Conservation (phyloP, 2,888 invertebrate species). For the Zonitis immaculata region DNA sequence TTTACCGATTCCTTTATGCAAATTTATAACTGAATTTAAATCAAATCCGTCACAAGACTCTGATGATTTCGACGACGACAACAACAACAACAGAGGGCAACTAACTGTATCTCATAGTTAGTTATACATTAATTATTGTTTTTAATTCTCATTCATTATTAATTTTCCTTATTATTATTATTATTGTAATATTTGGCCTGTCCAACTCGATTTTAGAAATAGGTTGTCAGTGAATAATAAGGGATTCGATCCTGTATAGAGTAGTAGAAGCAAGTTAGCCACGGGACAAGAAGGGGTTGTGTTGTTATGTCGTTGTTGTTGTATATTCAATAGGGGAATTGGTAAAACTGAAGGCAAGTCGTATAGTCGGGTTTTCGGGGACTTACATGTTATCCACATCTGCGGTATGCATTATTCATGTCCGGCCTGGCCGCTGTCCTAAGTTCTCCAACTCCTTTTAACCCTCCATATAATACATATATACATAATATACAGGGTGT, state of each 20-base stretch:
- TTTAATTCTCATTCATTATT: no score
- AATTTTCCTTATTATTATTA: no score
- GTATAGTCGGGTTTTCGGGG: conserved; percentile 18
- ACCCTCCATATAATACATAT: conserved; percentile 12
- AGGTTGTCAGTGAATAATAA: no score
- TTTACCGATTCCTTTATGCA: conserved; percentile 35
- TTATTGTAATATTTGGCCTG: conserved; percentile 19
- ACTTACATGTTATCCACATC: conserved; percentile 51
- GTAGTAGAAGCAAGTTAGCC: conserved; percentile 26
- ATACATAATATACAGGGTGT: no score
- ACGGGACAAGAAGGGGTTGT: conserved; percentile 27
- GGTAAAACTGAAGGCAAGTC: background rate
- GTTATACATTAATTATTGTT: no score
- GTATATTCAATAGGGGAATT: no score
- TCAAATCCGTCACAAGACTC: conserved; percentile 34
- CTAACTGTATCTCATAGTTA: conserved; percentile 1
- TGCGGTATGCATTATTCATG: conserved; percentile 52
- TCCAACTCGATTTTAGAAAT: conserved; percentile 9
- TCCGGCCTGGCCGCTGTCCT: conserved; percentile 48
- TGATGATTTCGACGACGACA: conserved; percentile 24
- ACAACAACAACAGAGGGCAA: conserved; percentile 28
- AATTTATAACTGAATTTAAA: conserved; percentile 42
- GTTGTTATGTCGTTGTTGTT: no score
- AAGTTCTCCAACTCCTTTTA: conserved; percentile 29
- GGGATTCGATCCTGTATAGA: no score